Base-by-base conservation (phyloP, 1,140 invertebrate species). In the Drosophila sproati region DNA sequence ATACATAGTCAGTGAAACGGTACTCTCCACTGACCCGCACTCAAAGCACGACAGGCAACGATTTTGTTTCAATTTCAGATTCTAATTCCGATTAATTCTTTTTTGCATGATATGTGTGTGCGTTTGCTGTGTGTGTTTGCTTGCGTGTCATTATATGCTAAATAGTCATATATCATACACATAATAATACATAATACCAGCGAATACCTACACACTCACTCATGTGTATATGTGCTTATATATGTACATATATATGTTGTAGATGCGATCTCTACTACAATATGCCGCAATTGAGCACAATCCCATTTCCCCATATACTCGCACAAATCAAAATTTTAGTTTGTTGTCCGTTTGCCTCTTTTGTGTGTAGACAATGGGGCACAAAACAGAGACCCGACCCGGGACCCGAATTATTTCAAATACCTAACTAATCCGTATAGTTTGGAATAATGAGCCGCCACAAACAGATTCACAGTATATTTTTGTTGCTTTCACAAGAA, bases 301-400 rank as follows among this genome's bases (percentile, higher is more conserved):
- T 85, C 85, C 86, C 79, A 88, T 86, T 86, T 86, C 82, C 82
- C 82, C 71, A 86, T 87, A 82, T 82, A 86, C 82, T 75, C 66
- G 72, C 72, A 81, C 74, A 82, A 86, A 82, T 88, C 82, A 77
- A 88, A 87, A 71, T 82, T 75, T 78, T 43, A 64, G 51, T 55
- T 73, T 78, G 61, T 72, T 76, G 57, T 68, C 71, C 75, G 20
- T 73, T 73, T 73, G 45, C 20, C 59, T 50, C 80, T 60, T 69
- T 85, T 79, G 82, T 87, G 63, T 73, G 57, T 29, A 62, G 48
- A 63, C 60, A 72, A 64, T 56, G 47, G 47, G 39, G 39, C 10
- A 43, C 10, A 43, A 4, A 52, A 60, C 28, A 34, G 7, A 52
- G 4, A n/a, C 3, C 3, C 10, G 20, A 32, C 10, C 28, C 47